Percentiles rank a stretch among this genome's conserved stretches.
Evolutionary conservation across 2,797 vertebrate genomes (phyloP).

Genomic region (Phrynocephalus forsythii): DNA sequence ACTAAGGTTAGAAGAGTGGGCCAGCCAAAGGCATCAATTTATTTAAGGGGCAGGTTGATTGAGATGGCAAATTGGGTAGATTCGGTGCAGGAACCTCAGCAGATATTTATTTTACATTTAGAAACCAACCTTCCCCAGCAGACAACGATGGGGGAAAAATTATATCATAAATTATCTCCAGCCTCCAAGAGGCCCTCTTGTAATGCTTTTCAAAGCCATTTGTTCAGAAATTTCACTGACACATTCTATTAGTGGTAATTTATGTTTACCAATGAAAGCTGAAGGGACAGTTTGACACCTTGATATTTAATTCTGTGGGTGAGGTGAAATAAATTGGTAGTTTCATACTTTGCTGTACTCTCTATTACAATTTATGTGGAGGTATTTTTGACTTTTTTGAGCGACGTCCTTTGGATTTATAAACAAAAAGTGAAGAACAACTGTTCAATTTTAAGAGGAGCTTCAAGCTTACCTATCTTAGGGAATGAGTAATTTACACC

Average conservation of each 20-base stretch:
- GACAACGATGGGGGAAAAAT: constrained; percentile 70
- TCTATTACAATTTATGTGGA: constrained; percentile 44
- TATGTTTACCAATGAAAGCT: constrained; percentile 73
- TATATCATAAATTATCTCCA: constrained; percentile 75
- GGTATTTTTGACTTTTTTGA: constrained; percentile 52
- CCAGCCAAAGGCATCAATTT: constrained; percentile 28
- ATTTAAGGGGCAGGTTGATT: constrained; percentile 56
- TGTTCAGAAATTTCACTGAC: constrained; percentile 72
- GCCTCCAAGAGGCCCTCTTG: constrained; percentile 53
- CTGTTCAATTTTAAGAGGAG: constrained; percentile 38
- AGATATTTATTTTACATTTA: constrained; percentile 70
- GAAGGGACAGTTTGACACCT: constrained; percentile 71
- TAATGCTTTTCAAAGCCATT: constrained; percentile 65
- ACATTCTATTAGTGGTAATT: constrained; percentile 74
- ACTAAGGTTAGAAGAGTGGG: not conserved
- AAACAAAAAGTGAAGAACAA: constrained; percentile 59
- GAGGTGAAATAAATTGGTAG: constrained; percentile 68
- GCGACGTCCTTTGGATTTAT: constrained; percentile 57
- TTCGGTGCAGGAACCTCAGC: constrained; percentile 52
- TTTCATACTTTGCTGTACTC: constrained; percentile 44
- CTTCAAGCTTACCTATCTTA: constrained; percentile 20
- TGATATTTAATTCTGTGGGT: constrained; percentile 66
- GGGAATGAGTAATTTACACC: constrained; percentile 22
- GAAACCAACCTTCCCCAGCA: constrained; percentile 70
- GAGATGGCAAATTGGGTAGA: constrained; percentile 64